Conservation (phyloP, 2,888 invertebrate genomes). For the Dryomyza anilis region DNA sequence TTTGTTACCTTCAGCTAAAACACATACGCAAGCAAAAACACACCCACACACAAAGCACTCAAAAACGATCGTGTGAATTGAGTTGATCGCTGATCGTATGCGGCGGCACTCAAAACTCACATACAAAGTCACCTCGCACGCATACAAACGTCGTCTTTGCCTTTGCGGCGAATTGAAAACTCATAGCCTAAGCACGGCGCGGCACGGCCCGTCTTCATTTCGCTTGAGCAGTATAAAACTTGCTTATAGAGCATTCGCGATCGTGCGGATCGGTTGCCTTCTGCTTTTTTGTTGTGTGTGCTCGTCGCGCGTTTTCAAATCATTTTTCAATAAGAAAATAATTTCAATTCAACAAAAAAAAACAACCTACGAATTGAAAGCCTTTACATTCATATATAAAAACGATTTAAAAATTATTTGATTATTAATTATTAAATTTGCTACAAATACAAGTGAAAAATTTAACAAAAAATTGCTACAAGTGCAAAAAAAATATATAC, state of each 20-base stretch:
- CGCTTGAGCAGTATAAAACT: slow-evolving; percentile 44
- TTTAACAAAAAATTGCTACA: too few relatives aligned
- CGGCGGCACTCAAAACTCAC: background rate
- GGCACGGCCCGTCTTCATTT: slow-evolving; percentile 43
- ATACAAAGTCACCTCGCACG: background rate
- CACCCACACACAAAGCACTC: background rate
- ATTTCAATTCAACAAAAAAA: too few relatives aligned
- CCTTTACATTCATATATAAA: too few relatives aligned
- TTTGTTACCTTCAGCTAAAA: background rate
- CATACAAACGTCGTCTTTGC: background rate
- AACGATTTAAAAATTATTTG: too few relatives aligned
- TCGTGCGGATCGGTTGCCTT: slow-evolving; percentile 27
- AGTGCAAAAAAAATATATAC: too few relatives aligned
- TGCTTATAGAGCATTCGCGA: slow-evolving; percentile 26
- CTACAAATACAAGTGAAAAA: too few relatives aligned
- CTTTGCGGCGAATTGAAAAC: slow-evolving; percentile 10
- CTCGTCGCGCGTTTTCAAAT: background rate
- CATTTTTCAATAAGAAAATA: too few relatives aligned
- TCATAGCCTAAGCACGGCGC: background rate
- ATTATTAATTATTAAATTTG: too few relatives aligned
- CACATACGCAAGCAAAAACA: background rate
- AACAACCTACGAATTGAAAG: too few relatives aligned
- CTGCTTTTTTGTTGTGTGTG: slow-evolving; percentile 27
- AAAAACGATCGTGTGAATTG: background rate
- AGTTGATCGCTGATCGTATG: slow-evolving; percentile 1